Evolutionary conservation across 2,888 invertebrate genomes (phyloP), one percentile per base, ranked within the genome.

Genomic region (Phragmatobia fuliginosa): DNA sequence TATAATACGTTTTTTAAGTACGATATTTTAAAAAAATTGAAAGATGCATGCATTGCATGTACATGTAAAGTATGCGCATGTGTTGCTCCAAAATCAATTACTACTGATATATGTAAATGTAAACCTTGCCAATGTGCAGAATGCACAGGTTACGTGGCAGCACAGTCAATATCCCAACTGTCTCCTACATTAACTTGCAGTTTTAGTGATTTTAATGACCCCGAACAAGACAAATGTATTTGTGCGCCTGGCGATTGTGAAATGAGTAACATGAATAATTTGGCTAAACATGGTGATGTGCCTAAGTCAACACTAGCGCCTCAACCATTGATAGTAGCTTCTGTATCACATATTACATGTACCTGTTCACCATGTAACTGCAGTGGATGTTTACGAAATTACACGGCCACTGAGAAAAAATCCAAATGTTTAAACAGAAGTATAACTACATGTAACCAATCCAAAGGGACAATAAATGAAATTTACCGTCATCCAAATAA

Each of bases 61-160:
- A 92, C 88, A 81, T 94, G 94, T 72, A 92, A 89, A 87, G 86
- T 92, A 38, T 94, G 94, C 67, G 90, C 92, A 77, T 94, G 94
- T 62, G 78, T 91, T 28, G 74, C 71, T 32, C 80, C 78, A 11
- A 86, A 78, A 76, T 59, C 79, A 5, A 72, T 67, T 28, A 82
- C 76, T 66, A 65, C 71, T 33, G 71, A 84, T 5, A 7, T 70
- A 7, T 89, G 91, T 67, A 78, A 83, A 21, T 88, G 90, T 71
- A 85, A 87, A 45, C 87, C 87, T 52, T 89, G 89, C 67, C 82
- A 89, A 25, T 89, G 87, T 68, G 68, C 75, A 8, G 85, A 87
- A 38, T 90, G 88, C 80, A 74, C 62, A 7, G 72, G 71, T 66
- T 77, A 77, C 25, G 52, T 70, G 38, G 68, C 63, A 16, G 70